Evolutionary conservation across 2,888 invertebrate genomes (phyloP).

Genomic region (Hermaeophaga mercurialis): DNA sequence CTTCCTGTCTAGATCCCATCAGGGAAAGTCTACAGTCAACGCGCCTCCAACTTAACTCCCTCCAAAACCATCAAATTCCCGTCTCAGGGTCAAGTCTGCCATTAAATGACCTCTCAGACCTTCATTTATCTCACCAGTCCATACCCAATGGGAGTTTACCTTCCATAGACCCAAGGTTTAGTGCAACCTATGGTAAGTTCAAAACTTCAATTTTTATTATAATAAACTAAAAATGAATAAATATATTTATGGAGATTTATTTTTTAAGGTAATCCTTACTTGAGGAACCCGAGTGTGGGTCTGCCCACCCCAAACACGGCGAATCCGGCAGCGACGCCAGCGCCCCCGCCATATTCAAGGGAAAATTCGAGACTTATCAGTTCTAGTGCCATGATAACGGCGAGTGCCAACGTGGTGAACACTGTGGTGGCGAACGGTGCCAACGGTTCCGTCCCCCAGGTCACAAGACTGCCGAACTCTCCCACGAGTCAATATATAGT

Average conservation of each 20-base stretch:
- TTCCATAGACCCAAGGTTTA: conserved; percentile 80
- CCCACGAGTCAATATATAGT: conserved; percentile 63
- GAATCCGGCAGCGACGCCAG: conserved; percentile 79
- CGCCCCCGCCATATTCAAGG: conserved; percentile 73
- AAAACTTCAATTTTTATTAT: no score
- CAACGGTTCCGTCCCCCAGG: conserved; percentile 62
- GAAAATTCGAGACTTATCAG: conserved; percentile 52
- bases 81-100: conserved; percentile 50
- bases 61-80: conserved; percentile 52
- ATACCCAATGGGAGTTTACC: conserved; percentile 53
- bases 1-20: conserved; percentile 59
- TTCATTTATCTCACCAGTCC: conserved; percentile 48
- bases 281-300: conserved; percentile 66
- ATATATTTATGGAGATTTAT: conserved; percentile 37
- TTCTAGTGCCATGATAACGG: conserved; percentile 52
- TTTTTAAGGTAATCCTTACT: conserved; percentile 24
- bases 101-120: conserved; percentile 53
- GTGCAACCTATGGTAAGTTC: conserved; percentile 82
- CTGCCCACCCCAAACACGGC: conserved; percentile 68
- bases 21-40: conserved; percentile 57
- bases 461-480: conserved; percentile 58
- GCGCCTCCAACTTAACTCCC: conserved; percentile 56
- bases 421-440: conserved; percentile 60
- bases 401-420: conserved; percentile 53
- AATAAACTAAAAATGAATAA: not conserved